Conservation (phyloP, 30 jellyfish, hydroid and myxozoan species). For the Pelagia noctiluca region DNA sequence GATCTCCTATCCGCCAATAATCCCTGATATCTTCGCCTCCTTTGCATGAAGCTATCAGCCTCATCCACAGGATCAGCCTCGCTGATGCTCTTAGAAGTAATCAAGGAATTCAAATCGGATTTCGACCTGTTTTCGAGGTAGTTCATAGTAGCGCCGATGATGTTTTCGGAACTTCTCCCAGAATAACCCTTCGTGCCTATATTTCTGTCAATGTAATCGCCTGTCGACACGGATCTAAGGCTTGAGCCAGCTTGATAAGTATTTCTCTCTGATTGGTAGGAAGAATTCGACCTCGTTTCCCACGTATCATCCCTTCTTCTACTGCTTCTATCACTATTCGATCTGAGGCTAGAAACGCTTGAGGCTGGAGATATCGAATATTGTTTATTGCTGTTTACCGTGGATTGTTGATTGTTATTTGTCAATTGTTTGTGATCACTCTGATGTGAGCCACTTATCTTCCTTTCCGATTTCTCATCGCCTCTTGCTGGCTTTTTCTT, state of each 20-base stretch:
- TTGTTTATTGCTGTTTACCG: too few species aligned
- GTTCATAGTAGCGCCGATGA: conserved; percentile 53
- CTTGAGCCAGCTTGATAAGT: not conserved
- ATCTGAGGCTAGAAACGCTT: conserved; percentile 2
- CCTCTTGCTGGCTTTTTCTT: not conserved
- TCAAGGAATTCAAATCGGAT: conserved; percentile 15
- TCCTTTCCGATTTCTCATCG: not conserved
- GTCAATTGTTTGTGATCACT: too few species aligned
- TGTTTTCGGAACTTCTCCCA: conserved; percentile 42
- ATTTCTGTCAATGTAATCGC: conserved; percentile 1
- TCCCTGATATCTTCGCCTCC: conserved; percentile 22
- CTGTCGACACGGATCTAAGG: not conserved
- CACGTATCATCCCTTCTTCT: too few species aligned
- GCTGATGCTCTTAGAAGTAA: too few species aligned
- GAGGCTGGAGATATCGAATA: not conserved
- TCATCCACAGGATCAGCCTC: conserved; percentile 2
- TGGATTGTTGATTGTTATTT: too few species aligned
- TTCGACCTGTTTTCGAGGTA: conserved; percentile 29
- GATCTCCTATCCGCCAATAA: not conserved
- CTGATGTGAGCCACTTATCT: not conserved
- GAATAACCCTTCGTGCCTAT: conserved; percentile 12
- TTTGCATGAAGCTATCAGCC: conserved; percentile 21
- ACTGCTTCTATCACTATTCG: not conserved
- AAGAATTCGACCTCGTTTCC: too few species aligned
- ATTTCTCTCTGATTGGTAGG: not conserved